Conservation (phyloP, 2,113 vertebrate genomes). For the Microcebus jonahi region DNA sequence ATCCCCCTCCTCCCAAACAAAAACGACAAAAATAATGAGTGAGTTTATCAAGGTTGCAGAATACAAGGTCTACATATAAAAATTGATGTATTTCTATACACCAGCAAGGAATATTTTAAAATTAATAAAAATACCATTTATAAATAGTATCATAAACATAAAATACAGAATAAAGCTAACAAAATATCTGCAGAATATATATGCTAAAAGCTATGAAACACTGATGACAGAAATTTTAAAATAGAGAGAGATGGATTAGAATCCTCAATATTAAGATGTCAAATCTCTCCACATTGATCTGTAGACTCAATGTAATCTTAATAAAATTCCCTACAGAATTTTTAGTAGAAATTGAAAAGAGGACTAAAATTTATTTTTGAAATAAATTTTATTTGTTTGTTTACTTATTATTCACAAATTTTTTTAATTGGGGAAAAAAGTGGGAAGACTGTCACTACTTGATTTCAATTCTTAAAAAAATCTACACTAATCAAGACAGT, state of each 20-base stretch:
- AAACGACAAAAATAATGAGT: neutral
- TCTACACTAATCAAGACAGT: neutral
- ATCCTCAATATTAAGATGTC: neutral
- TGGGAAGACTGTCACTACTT: neutral
- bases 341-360: neutral
- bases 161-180: neutral
- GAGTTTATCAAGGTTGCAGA: neutral
- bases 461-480: neutral
- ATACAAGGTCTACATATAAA: neutral
- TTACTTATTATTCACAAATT: neutral
- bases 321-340: neutral
- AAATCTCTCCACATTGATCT: neutral
- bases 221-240: neutral
- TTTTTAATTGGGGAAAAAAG: neutral
- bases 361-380: neutral
- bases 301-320: neutral
- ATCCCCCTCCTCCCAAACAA: neutral
- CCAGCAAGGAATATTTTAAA: neutral
- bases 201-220: neutral
- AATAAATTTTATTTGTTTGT: neutral
- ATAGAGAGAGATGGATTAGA: neutral
- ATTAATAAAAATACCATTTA: neutral
- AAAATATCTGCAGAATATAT: neutral
- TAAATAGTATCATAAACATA: neutral
- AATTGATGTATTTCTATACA: neutral